Evolutionary conservation across 2,888 invertebrate species (phyloP).

Genomic region (Rotaria magnacalcarata): DNA sequence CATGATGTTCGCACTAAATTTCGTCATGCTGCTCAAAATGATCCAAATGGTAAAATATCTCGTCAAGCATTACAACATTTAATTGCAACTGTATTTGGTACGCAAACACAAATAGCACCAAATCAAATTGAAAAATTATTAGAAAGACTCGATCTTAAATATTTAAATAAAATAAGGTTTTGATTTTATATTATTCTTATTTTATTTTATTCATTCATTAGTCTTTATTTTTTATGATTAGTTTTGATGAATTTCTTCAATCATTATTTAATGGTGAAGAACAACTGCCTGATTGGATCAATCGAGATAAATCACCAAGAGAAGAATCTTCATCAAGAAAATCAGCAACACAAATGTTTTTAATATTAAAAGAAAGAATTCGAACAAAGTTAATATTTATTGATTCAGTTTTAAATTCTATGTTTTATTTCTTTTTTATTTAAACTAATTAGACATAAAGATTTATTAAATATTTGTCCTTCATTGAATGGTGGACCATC

Average conservation of each 20-base stretch:
- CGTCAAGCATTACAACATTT: slow-evolving; percentile 42
- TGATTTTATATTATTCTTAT: not conserved
- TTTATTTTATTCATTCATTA: not conserved
- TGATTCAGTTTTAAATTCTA: too few species aligned
- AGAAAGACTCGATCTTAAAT: slow-evolving; percentile 38
- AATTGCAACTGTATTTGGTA: slow-evolving; percentile 42
- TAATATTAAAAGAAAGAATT: slow-evolving; percentile 55
- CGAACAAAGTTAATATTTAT: slow-evolving; percentile 52
- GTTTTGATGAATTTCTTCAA: slow-evolving; percentile 44
- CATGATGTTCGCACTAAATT: slow-evolving; percentile 42
- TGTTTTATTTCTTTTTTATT: too few species aligned
- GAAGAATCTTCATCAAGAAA: slow-evolving; percentile 51
- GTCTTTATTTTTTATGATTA: not conserved
- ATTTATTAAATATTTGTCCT: slow-evolving; percentile 55
- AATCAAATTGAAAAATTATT: slow-evolving; percentile 38
- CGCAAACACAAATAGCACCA: slow-evolving; percentile 39
- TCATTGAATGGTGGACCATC: slow-evolving; percentile 55
- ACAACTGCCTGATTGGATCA: slow-evolving; percentile 5
- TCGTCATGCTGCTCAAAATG: slow-evolving; percentile 39
- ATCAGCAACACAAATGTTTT: slow-evolving; percentile 54
- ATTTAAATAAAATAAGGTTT: slow-evolving; percentile 34
- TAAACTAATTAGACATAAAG: slow-evolving; percentile 51
- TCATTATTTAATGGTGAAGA: slow-evolving; percentile 20
- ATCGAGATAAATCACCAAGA: not conserved
- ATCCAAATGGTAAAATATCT: slow-evolving; percentile 39